These are phyloP conservation scores for Eupeodes luniger DNA, from an alignment of 2,888 invertebrate genomes.

Conservation along the genomic window DNA sequence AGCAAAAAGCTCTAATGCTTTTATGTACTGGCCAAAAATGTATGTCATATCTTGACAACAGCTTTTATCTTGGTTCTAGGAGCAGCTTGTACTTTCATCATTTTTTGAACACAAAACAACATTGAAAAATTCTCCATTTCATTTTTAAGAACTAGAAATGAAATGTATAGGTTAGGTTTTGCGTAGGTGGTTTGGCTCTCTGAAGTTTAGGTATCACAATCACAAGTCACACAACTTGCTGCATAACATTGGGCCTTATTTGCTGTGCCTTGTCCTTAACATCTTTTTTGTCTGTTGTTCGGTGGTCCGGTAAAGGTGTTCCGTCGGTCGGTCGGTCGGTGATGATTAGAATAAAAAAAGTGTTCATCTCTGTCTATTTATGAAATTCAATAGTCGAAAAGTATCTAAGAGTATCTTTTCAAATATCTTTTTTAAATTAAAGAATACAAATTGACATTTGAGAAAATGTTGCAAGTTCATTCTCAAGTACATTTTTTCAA, in stretches of 20 bases:
- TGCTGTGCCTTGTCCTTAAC: slow-evolving; percentile 38
- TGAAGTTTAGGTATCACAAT: slow-evolving; percentile 31
- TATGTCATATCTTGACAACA: slow-evolving; percentile 63
- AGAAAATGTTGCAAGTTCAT: background rate
- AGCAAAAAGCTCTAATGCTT: slow-evolving; percentile 36
- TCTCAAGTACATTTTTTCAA: background rate
- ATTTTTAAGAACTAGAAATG: slow-evolving; percentile 15
- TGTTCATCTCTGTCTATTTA: slow-evolving; percentile 1
- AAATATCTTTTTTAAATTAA: background rate
- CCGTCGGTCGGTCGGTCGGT: slow-evolving; percentile 7
- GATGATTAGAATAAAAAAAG: background rate
- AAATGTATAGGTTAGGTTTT: slow-evolving; percentile 39
- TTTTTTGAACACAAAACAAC: slow-evolving; percentile 61
- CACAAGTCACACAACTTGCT: background rate
- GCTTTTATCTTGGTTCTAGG: slow-evolving; percentile 60
- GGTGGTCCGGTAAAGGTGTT: background rate
- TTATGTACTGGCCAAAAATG: slow-evolving; percentile 49
- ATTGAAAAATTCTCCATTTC: slow-evolving; percentile 28
- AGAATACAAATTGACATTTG: background rate
- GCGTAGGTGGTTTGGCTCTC: slow-evolving; percentile 72
- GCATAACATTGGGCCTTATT: slow-evolving; percentile 20
- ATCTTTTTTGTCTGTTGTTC: slow-evolving; percentile 36
- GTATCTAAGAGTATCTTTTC: too few species aligned
- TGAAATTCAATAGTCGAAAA: slow-evolving; percentile 37
- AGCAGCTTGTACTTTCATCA: slow-evolving; percentile 42